Conservation (phyloP, 2,888 invertebrate genomes). For the Pristionchus maxplancki region DNA sequence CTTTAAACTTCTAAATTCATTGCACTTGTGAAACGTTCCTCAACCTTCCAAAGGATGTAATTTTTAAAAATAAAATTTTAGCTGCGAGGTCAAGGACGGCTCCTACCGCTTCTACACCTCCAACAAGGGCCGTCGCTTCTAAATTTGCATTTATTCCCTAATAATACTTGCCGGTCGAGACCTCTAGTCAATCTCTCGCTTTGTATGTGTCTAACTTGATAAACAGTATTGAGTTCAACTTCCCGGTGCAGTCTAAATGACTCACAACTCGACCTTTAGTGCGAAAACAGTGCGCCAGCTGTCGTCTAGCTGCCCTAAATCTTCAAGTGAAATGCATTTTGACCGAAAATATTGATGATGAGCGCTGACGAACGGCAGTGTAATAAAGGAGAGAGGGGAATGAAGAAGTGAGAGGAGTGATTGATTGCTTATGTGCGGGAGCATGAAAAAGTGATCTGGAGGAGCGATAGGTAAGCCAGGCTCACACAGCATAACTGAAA, state of each 20-base stretch:
- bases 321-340: neutral
- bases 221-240: neutral
- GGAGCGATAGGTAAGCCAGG: too few species aligned
- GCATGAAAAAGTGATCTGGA: neutral
- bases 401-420: neutral
- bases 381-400: neutral
- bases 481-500: too few species aligned
- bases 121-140: slow-evolving; percentile 8
- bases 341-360: neutral
- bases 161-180: slow-evolving; percentile 1
- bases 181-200: slow-evolving; percentile 1
- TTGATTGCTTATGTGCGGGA: neutral
- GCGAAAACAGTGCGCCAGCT: neutral
- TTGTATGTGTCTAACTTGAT: neutral
- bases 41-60: neutral
- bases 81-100: slow-evolving; percentile 58
- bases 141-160: neutral
- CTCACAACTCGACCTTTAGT: neutral
- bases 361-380: neutral
- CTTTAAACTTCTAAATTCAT: neutral
- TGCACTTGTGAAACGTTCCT: too few species aligned
- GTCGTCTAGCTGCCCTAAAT: neutral
- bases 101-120: slow-evolving; percentile 57
- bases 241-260: neutral
- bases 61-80: slow-evolving; percentile 52